These are phyloP conservation scores for Heliconius charithonia DNA, from an alignment of 2,888 invertebrate genomes.

Conservation along the genomic window DNA sequence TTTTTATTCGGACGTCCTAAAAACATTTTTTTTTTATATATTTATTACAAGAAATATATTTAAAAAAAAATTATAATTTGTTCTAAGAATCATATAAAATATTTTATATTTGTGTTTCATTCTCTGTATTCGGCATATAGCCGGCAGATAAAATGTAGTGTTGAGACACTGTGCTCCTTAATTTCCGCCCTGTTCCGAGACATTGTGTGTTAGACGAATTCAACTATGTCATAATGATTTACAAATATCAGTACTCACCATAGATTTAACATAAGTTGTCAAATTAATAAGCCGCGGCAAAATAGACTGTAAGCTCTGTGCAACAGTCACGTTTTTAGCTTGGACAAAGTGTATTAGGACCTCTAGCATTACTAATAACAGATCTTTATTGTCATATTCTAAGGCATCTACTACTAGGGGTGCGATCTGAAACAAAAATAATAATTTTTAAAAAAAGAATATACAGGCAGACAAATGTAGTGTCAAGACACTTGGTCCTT, in stretches of 20 bases:
- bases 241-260: conserved; percentile 76
- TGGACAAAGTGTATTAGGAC: conserved; percentile 63
- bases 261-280: conserved; percentile 79
- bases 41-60: no score
- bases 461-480: no score
- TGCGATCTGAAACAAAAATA: conserved; percentile 74
- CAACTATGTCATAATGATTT: neutral
- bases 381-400: conserved; percentile 67
- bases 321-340: conserved; percentile 57
- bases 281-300: conserved; percentile 84
- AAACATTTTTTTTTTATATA: neutral
- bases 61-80: no score
- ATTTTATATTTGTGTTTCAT: neutral
- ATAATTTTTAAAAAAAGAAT: neutral
- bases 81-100: conserved; percentile 4
- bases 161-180: neutral
- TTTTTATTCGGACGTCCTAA: conserved; percentile 89
- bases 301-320: conserved; percentile 82
- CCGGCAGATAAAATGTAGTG: neutral
- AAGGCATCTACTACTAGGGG: conserved; percentile 76
- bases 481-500: no score
- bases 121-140: neutral
- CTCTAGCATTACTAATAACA: conserved; percentile 66
- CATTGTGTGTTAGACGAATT: neutral
- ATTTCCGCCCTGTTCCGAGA: neutral